These are phyloP conservation scores for Sminthurides aquaticus DNA, from an alignment of 2,888 invertebrate species.

Conservation along the genomic window DNA sequence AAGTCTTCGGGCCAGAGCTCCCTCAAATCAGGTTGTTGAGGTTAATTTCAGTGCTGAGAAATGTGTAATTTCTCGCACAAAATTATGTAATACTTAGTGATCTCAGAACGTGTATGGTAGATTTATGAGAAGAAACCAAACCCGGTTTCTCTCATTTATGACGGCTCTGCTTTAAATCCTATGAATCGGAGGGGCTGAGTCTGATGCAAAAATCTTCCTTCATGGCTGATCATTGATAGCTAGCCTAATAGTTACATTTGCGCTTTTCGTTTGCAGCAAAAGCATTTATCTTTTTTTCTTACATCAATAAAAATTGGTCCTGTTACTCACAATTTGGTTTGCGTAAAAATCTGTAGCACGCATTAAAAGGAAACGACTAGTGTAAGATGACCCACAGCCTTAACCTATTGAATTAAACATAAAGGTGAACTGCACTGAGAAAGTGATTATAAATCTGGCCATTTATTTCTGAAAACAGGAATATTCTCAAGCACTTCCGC, in stretches of 20 bases:
- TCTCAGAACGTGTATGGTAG: not conserved
- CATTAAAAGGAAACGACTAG: too few species aligned
- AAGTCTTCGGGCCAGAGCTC: constrained; percentile 51
- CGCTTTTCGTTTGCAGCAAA: not conserved
- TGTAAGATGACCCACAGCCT: too few species aligned
- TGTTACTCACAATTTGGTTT: too few species aligned
- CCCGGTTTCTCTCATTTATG: constrained; percentile 14
- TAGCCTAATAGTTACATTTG: not conserved
- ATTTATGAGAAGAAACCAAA: not conserved
- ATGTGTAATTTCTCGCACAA: not conserved
- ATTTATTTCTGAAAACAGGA: too few species aligned
- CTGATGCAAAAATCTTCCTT: too few species aligned
- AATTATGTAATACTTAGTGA: not conserved
- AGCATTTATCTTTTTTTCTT: not conserved
- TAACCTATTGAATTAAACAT: too few species aligned
- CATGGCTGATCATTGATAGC: too few species aligned
- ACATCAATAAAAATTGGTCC: not conserved
- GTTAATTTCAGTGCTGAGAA: constrained; percentile 47
- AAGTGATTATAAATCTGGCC: not conserved
- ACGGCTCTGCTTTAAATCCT: constrained; percentile 13
- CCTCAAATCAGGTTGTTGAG: constrained; percentile 53
- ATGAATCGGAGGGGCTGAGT: constrained; percentile 8
- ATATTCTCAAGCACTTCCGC: too few species aligned
- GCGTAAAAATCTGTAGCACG: too few species aligned
- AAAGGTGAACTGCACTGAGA: not conserved